These are phyloP conservation scores for Zaprionus inermis DNA, from an alignment of 1,140 invertebrate genomes.

Conservation along the genomic window DNA sequence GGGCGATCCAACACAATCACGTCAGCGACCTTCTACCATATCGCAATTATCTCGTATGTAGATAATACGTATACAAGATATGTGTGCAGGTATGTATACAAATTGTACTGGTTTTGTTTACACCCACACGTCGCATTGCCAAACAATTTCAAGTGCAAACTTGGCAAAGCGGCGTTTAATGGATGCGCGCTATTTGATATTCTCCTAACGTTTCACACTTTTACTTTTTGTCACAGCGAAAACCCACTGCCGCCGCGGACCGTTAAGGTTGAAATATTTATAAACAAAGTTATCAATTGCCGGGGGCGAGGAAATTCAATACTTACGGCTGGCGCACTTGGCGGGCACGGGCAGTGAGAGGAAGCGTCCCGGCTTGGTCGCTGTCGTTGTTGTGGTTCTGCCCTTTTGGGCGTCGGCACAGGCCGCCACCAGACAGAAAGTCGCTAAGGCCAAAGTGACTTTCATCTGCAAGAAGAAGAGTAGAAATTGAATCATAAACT, in stretches of 20 bases:
- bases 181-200: constrained; percentile 55
- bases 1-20: constrained; percentile 42
- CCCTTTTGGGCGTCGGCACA: constrained; percentile 72
- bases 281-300: constrained; percentile 8
- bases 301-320: constrained; percentile 1
- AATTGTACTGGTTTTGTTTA: constrained; percentile 30
- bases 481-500: constrained; percentile 2
- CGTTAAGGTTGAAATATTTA: constrained; percentile 19
- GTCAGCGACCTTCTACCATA: constrained; percentile 62
- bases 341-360: constrained; percentile 90
- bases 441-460: constrained; percentile 82
- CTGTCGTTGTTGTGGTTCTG: constrained; percentile 78
- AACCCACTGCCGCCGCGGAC: neutral
- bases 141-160: constrained; percentile 79
- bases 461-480: constrained; percentile 74
- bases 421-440: constrained; percentile 82
- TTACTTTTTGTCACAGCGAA: constrained; percentile 63
- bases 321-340: constrained; percentile 93
- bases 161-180: constrained; percentile 50
- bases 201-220: constrained; percentile 60
- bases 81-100: neutral
- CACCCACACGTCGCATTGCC: constrained; percentile 76
- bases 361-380: constrained; percentile 88
- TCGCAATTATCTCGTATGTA: constrained; percentile 29
- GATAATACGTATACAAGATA: constrained; percentile 2